Evolutionary conservation across 2,797 vertebrate species (phyloP).

Genomic region (Cyclura pinguis): DNA sequence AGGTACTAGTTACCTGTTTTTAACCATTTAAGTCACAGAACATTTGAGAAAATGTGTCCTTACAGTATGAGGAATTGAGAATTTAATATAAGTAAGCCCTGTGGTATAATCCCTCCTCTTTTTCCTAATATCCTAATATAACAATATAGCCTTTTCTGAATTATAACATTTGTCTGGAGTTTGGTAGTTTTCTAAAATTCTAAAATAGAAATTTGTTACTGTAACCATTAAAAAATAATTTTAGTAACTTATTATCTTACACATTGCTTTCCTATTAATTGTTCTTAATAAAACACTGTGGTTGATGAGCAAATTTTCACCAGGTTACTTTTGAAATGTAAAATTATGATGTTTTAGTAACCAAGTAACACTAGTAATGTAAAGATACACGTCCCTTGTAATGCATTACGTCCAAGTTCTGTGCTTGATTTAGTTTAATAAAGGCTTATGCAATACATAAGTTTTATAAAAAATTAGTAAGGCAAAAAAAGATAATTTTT

Average conservation of each 20-base stretch:
- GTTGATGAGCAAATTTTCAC: not conserved
- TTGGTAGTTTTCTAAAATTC: not conserved
- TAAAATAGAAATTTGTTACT: not conserved
- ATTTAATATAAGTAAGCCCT: not conserved
- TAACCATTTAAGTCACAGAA: not conserved
- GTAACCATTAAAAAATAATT: not conserved
- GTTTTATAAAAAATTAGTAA: not conserved
- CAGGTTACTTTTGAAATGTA: not conserved
- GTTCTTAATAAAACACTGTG: not conserved
- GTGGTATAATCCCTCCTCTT: not conserved
- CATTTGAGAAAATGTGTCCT: conserved; percentile 26
- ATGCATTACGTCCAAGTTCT: not conserved
- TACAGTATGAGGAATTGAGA: conserved; percentile 19
- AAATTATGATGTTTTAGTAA: too few relatives aligned
- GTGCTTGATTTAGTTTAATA: not conserved
- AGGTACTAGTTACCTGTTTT: not conserved
- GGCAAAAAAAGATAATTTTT: not conserved
- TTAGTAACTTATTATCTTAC: not conserved
- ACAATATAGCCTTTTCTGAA: not conserved
- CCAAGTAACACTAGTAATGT: too few relatives aligned
- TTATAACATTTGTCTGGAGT: not conserved
- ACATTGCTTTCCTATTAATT: not conserved
- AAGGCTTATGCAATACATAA: too few relatives aligned
- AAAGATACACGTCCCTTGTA: not conserved
- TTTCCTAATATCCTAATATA: not conserved